Conservation (phyloP, 2,113 vertebrate genomes). For the Gymnocephalus cernua region DNA sequence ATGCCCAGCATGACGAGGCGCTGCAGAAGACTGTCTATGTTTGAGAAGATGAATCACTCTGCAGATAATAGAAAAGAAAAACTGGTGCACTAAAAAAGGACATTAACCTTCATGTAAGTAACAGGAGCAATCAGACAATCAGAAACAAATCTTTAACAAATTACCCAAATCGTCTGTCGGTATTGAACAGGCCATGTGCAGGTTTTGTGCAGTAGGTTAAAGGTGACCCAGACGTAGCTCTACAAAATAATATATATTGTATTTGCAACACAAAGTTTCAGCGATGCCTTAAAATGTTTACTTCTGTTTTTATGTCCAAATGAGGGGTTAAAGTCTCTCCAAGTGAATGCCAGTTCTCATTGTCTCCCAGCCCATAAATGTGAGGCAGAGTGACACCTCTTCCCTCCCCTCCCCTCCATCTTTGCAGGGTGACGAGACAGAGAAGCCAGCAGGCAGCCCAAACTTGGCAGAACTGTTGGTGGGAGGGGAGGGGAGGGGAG, state of each 20-base stretch:
- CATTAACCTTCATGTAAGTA: accelerated
- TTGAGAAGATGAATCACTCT: slow-evolving; percentile 25
- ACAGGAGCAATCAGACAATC: not conserved
- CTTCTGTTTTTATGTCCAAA: not conserved
- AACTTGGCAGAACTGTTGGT: slow-evolving; percentile 23
- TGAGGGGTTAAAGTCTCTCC: not conserved
- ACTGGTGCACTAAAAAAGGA: not conserved
- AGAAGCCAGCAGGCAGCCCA: slow-evolving; percentile 17
- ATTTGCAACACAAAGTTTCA: not conserved
- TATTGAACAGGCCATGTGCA: not conserved
- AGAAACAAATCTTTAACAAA: not conserved
- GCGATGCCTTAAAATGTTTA: not conserved
- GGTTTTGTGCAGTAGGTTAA: not conserved
- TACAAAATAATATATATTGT: too few species aligned
- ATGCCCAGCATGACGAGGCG: not conserved
- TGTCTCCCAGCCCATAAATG: not conserved
- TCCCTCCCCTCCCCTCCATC: not conserved
- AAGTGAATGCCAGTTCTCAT: too few species aligned
- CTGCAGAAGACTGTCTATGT: slow-evolving; percentile 26
- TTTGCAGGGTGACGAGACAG: slow-evolving; percentile 28
- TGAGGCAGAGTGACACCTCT: slow-evolving; percentile 32
- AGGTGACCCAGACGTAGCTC: not conserved
- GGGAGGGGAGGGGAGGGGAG: not conserved
- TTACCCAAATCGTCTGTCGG: not conserved
- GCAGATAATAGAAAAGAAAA: not conserved